These are phyloP conservation scores for Otolemur crassicaudatus DNA, from an alignment of 2,797 vertebrate species.

Conservation along the genomic window DNA sequence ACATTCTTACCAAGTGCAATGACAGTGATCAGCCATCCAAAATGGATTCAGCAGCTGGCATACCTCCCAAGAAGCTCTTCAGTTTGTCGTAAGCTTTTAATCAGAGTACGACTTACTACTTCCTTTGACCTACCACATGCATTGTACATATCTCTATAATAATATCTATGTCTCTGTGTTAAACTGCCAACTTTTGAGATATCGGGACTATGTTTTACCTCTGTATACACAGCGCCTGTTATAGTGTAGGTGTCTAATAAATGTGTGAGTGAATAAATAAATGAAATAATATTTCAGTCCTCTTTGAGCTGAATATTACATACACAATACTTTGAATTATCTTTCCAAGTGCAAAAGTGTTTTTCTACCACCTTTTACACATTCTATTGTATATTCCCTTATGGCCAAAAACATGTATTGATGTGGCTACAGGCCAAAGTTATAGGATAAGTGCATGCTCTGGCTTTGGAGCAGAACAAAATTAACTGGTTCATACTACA, in stretches of 20 bases:
- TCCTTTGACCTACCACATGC: not conserved
- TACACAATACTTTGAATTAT: not conserved
- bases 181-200: not conserved
- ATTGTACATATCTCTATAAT: not conserved
- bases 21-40: not conserved
- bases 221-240: not conserved
- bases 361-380: not conserved
- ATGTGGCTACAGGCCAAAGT: not conserved
- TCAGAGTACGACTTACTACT: not conserved
- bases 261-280: not conserved
- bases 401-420: not conserved
- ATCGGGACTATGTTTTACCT: not conserved
- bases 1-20: not conserved
- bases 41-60: not conserved
- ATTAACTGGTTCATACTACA: not conserved
- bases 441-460: not conserved
- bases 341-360: not conserved
- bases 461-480: not conserved
- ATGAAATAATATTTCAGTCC: not conserved
- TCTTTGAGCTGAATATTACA: not conserved
- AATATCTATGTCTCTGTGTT: not conserved
- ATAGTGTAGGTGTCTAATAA: not conserved
- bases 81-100: not conserved
- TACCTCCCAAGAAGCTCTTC: not conserved
- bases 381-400: not conserved